Conservation (phyloP, 2,797 vertebrate genomes). For the Gambusia yucatana region DNA sequence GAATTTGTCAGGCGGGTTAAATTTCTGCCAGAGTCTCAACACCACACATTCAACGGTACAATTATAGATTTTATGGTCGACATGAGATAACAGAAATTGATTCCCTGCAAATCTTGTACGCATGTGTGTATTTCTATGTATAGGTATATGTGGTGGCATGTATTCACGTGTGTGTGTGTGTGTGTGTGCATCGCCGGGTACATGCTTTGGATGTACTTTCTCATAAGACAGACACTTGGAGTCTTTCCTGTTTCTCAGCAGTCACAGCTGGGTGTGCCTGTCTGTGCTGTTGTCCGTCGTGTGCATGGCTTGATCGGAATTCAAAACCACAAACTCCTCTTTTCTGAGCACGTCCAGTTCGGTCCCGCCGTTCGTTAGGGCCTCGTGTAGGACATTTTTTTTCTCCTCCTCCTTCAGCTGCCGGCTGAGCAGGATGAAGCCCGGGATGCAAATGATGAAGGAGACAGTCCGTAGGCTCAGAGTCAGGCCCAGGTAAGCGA, state of each 20-base stretch:
- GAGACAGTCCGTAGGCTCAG: conserved; percentile 75
- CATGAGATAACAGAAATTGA: conserved; percentile 59
- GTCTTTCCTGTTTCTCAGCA: conserved; percentile 2
- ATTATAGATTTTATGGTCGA: conserved; percentile 73
- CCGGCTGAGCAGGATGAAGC: conserved; percentile 72
- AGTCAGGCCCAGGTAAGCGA: conserved; percentile 79
- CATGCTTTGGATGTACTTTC: conserved; percentile 15
- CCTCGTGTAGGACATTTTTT: conserved; percentile 36
- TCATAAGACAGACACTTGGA: background rate
- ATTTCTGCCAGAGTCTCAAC: conserved; percentile 64
- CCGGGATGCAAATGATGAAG: conserved; percentile 77
- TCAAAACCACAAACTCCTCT: conserved; percentile 67
- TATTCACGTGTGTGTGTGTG: background rate
- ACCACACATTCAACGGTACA: conserved; percentile 64
- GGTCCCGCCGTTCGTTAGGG: conserved; percentile 64
- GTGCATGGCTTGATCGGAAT: conserved; percentile 59
- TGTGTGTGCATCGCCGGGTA: conserved; percentile 20
- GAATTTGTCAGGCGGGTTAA: conserved; percentile 63
- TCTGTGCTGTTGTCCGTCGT: conserved; percentile 63
- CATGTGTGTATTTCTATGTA: conserved; percentile 12
- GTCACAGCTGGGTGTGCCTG: conserved; percentile 76
- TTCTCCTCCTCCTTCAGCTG: conserved; percentile 69
- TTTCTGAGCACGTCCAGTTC: conserved; percentile 76
- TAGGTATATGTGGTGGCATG: background rate
- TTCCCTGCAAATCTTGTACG: conserved; percentile 69